A percentile compares a stretch with the other conserved stretches of the same genome.
Conservation (phyloP, 2,113 vertebrate species). For the Chelonoidis abingdonii region DNA sequence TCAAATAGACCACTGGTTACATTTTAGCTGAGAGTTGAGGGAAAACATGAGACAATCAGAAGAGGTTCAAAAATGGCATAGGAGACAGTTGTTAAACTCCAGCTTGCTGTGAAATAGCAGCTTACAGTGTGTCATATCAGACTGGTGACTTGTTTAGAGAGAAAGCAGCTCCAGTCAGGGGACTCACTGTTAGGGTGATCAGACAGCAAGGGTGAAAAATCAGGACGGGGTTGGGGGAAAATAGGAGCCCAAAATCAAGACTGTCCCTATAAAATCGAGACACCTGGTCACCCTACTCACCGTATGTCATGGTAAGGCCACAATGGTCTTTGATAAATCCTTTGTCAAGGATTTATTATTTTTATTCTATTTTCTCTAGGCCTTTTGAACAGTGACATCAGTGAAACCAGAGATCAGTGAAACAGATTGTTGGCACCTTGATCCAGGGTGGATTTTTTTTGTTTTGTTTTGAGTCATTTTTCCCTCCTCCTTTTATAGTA, state of each 20-base stretch:
- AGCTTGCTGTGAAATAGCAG: background rate
- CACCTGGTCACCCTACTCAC: background rate
- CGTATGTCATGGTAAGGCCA: background rate
- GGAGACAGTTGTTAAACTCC: background rate
- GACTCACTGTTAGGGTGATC: background rate
- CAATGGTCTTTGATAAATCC: background rate
- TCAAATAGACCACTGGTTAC: slow-evolving; percentile 53
- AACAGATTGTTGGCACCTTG: background rate
- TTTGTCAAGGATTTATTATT: background rate
- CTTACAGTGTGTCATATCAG: background rate
- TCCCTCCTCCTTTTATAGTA: background rate
- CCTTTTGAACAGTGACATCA: background rate
- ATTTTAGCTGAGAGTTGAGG: slow-evolving; percentile 2
- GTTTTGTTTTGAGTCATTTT: background rate
- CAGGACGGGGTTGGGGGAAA: too few species aligned
- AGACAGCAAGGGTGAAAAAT: too few species aligned
- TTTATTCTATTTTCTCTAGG: background rate
- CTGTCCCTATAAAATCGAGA: too few species aligned
- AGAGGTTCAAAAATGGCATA: background rate
- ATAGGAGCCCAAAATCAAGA: too few species aligned
- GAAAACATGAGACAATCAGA: background rate
- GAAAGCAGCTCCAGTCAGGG: background rate
- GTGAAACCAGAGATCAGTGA: background rate
- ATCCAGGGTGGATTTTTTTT: background rate
- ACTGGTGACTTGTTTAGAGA: background rate